Base-by-base conservation (phyloP, 1,140 invertebrate genomes). In the Dryas iulia region DNA sequence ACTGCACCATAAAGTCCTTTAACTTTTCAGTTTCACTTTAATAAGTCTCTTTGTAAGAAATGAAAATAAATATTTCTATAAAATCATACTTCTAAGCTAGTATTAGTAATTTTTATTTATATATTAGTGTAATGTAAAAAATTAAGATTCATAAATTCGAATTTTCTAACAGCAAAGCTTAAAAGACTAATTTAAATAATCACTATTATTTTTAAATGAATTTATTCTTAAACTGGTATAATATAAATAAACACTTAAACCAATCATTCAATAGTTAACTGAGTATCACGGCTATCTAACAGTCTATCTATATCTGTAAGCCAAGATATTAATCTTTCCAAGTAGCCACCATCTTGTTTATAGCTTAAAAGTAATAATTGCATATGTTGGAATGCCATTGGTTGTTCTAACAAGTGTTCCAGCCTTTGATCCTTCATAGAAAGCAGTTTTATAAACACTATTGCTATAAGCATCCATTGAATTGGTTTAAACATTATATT, bases 401-500 rank as follows among this genome's bases (percentile, higher is more conserved):
- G 82, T 25, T 86, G 84, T 10, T 86, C 78, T 33, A 93, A 72
- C 60, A 85, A 72, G 30, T 81, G 69, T 18, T 83, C 75, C 26
- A 93, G 68, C 28, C 79, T 79, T n/a, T 66, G 70, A 71, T 93
- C 84, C 69, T 87, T 77, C 0, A 92, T 67, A n/a, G 90, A 91
- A 11, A 92, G 84, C 71, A 94, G 84, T 71, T 92, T 90, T 39
- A 94, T 86, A 70, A 94, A 84, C 23, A 94, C 83, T 59, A 94
- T 81, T 7, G 90, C 89, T 53, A 94, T 92, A 57, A 94, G 79
- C 66, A 84, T 93, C 93, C 93, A 94, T 66, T 94, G 88, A 25
- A 89, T 77, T 0, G 92, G 92, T 69, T 93, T 93, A 69, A 94
- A 94, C 74, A 92, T 92, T 18, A 94, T 93, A 77, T 94, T 95